Conservation (phyloP, 2,888 invertebrate species). For the Electrophaes corylata region DNA sequence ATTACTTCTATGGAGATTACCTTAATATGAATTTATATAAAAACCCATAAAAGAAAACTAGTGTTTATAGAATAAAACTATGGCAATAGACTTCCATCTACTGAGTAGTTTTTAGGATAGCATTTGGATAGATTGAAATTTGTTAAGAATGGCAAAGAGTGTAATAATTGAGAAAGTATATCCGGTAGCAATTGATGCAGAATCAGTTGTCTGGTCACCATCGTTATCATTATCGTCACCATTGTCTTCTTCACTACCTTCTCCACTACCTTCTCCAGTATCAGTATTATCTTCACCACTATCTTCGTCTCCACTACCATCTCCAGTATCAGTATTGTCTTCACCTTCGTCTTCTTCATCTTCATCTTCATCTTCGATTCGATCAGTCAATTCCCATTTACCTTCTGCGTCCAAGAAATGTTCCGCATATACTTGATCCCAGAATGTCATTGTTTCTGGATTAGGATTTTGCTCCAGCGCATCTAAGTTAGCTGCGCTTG, state of each 20-base stretch:
- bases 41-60: conserved; percentile 33
- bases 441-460: conserved; percentile 53
- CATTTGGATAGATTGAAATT: conserved; percentile 55
- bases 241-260: conserved; percentile 28
- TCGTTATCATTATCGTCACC: conserved; percentile 34
- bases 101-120: conserved; percentile 50
- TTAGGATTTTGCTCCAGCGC: conserved; percentile 56
- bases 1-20: conserved; percentile 9
- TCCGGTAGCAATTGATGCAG: conserved; percentile 61
- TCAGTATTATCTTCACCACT: conserved; percentile 26
- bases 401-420: conserved; percentile 66
- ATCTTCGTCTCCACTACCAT: conserved; percentile 29
- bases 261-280: conserved; percentile 17
- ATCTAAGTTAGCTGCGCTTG: conserved; percentile 49
- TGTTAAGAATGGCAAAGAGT: conserved; percentile 56
- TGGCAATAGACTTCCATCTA: conserved; percentile 40
- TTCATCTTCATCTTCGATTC: conserved; percentile 44
- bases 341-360: conserved; percentile 13
- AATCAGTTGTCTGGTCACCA: conserved; percentile 42
- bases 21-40: conserved; percentile 30
- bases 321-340: conserved; percentile 4
- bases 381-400: conserved; percentile 53
- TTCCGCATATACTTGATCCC: conserved; percentile 62
- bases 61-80: conserved; percentile 13
- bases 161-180: conserved; percentile 64